A percentile compares a stretch with the other conserved stretches of the same genome.
These are phyloP conservation scores for Drosophila affinis DNA, from an alignment of 2,888 invertebrate species.

Conservation along the genomic window DNA sequence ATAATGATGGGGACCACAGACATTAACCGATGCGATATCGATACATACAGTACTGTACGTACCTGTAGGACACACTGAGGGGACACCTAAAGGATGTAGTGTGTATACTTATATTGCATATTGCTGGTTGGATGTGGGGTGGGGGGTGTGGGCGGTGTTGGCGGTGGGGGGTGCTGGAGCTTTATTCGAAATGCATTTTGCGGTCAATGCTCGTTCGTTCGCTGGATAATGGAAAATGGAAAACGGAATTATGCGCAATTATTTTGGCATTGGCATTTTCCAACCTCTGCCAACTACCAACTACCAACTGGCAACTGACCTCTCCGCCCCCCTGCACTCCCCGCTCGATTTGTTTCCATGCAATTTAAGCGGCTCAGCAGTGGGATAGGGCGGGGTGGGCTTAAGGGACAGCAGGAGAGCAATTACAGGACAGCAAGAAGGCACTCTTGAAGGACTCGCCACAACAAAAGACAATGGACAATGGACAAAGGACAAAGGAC, in stretches of 20 bases:
- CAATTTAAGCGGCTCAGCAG: slow-evolving; percentile 26
- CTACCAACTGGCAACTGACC: slow-evolving; percentile 3
- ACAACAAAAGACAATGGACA: slow-evolving; percentile 25
- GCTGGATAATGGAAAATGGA: slow-evolving; percentile 21
- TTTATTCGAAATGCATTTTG: neutral
- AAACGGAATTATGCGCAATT: slow-evolving; percentile 55
- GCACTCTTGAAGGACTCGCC: slow-evolving; percentile 32
- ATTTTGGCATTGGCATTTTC: slow-evolving; percentile 59
- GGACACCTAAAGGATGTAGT: too few relatives aligned
- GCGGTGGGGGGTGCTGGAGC: too few relatives aligned
- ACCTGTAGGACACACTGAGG: too few relatives aligned
- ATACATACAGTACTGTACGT: too few relatives aligned
- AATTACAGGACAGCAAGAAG: slow-evolving; percentile 36
- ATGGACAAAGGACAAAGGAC: neutral
- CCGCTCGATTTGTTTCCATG: slow-evolving; percentile 1
- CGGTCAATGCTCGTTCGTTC: slow-evolving; percentile 9
- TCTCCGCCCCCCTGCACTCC: neutral
- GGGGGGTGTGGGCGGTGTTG: too few relatives aligned
- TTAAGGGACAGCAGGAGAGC: slow-evolving; percentile 14
- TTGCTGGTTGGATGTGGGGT: too few relatives aligned
- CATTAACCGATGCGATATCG: too few relatives aligned
- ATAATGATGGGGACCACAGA: slow-evolving; percentile 12
- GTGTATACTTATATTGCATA: too few relatives aligned
- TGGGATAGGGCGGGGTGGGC: neutral
- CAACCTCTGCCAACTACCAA: neutral